phyloP scores from a whole-genome alignment of 2,113 vertebrate genomes.

The Marcusenius ussheri region DNA sequence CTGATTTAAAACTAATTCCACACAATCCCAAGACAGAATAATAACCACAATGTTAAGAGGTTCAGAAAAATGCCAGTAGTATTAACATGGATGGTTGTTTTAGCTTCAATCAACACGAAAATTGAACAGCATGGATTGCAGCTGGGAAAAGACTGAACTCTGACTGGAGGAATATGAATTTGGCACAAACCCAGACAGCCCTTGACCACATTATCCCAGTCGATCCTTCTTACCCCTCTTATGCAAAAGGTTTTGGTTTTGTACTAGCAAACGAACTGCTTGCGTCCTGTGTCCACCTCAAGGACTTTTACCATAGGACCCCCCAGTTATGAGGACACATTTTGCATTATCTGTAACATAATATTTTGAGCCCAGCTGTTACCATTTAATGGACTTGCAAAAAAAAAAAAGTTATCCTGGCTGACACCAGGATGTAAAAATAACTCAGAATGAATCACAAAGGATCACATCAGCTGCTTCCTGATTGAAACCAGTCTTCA shows the following conservation, averaged over 20 bases:
- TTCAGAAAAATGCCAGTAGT: neutral
- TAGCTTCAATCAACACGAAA: neutral
- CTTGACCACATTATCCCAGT: neutral
- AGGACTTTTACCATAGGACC: constrained; percentile 10
- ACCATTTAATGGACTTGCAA: neutral
- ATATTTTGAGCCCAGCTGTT: constrained; percentile 13
- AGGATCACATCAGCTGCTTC: neutral
- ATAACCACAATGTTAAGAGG: neutral
- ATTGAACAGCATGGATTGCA: neutral
- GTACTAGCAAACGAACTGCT: neutral
- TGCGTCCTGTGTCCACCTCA: neutral
- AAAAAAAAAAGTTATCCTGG: neutral
- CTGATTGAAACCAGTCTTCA: neutral
- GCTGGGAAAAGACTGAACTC: neutral
- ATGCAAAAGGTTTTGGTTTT: neutral
- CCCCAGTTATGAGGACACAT: neutral
- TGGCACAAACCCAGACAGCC: neutral
- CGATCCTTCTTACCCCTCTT: neutral
- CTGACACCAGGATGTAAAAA: constrained; percentile 14
- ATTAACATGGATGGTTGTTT: neutral
- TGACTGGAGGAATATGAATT: neutral
- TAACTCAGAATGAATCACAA: constrained; percentile 6
- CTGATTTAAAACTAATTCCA: neutral
- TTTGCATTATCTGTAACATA: constrained; percentile 13
- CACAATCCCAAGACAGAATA: neutral